Evolutionary conservation across 2,113 vertebrate species (phyloP).

Genomic region (Motacilla tschutschensis): DNA sequence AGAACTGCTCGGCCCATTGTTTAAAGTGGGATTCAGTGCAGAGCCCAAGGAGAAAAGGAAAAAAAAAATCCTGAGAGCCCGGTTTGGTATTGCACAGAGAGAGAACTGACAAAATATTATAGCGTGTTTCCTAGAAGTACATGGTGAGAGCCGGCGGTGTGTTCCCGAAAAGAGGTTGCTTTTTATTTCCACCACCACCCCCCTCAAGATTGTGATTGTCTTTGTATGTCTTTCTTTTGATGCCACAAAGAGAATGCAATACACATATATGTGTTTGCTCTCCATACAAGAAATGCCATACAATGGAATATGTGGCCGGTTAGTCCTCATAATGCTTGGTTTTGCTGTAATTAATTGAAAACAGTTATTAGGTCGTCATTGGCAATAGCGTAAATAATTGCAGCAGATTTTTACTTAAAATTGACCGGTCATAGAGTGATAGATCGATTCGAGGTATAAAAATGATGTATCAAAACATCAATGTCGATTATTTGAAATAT

Average conservation of each 20-base stretch:
- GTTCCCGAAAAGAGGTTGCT: not conserved
- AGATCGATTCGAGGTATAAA: conserved; percentile 78
- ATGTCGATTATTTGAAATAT: conserved; percentile 84
- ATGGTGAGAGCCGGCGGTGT: not conserved
- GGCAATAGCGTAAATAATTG: conserved; percentile 76
- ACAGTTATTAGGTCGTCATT: conserved; percentile 76
- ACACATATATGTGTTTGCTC: conserved; percentile 9
- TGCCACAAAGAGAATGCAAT: conserved; percentile 38
- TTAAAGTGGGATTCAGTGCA: not conserved
- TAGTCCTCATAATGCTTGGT: conserved; percentile 47
- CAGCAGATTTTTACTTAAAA: conserved; percentile 77
- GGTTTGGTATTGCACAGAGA: not conserved
- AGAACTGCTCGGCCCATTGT: not conserved
- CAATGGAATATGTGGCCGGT: not conserved
- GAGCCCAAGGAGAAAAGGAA: not conserved
- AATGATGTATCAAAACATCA: conserved; percentile 82
- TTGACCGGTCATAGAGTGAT: conserved; percentile 73
- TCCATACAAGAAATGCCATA: not conserved
- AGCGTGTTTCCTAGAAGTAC: not conserved
- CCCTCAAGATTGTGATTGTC: not conserved
- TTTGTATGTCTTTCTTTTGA: conserved; percentile 41
- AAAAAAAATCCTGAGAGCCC: not conserved
- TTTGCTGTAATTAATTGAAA: conserved; percentile 72
- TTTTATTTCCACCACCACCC: not conserved
- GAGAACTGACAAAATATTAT: conserved; percentile 26